Conservation (phyloP, 1,140 invertebrate species). For the Pentalonia nigronervosa region DNA sequence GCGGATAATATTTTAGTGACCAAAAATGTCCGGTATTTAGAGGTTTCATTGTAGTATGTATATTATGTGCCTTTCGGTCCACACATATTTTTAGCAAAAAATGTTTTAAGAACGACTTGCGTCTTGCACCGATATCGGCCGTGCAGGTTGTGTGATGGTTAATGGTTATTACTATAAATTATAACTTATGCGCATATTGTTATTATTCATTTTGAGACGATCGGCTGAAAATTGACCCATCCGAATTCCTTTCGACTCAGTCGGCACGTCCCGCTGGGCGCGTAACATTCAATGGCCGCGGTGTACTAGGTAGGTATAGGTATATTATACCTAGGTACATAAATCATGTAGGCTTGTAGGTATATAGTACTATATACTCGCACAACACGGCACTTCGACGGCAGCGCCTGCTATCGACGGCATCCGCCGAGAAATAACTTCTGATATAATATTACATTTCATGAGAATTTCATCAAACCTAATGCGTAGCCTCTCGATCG, state of each 20-base stretch:
- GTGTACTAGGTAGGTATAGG: too few species aligned
- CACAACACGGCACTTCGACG: not conserved
- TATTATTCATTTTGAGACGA: not conserved
- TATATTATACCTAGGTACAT: not conserved
- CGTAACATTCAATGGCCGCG: not conserved
- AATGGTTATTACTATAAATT: not conserved
- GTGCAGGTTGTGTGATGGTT: too few species aligned
- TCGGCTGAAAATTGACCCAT: constrained; percentile 44
- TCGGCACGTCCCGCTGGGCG: constrained; percentile 27
- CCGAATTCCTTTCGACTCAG: constrained; percentile 33
- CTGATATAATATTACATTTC: not conserved
- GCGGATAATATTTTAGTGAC: too few species aligned
- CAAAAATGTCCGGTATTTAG: too few species aligned
- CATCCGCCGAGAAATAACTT: not conserved
- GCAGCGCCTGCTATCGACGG: not conserved
- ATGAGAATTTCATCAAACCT: not conserved
- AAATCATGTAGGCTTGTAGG: not conserved
- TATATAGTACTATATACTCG: too few species aligned
- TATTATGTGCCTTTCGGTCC: not conserved
- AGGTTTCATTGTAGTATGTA: not conserved
- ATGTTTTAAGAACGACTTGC: not conserved
- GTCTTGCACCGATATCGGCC: not conserved
- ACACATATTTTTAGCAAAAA: not conserved
- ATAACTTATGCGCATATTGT: not conserved
- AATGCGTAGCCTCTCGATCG: rapidly evolving